phyloP scores from a whole-genome alignment of 2,888 invertebrate genomes.

The Agrotis ipsilon region DNA sequence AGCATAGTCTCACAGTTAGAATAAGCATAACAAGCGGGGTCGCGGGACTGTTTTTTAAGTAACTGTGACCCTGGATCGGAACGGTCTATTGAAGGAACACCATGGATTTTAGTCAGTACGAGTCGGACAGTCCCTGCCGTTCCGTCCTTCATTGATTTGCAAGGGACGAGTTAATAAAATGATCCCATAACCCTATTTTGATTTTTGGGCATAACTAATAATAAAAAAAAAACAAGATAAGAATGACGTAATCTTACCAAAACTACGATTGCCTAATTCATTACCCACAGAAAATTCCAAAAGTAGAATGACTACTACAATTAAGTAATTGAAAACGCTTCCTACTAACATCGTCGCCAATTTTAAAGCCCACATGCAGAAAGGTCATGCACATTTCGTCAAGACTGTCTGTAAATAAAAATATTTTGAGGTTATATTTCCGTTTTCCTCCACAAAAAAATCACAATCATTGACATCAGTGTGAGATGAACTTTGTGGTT shows the following conservation, averaged over 20 bases:
- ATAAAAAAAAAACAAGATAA: not conserved
- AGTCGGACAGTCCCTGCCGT: too few species aligned
- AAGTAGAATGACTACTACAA: not conserved
- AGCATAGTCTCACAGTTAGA: too few species aligned
- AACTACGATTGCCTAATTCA: constrained; percentile 2
- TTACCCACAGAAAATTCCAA: not conserved
- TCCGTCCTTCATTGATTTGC: too few species aligned
- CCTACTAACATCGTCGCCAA: not conserved
- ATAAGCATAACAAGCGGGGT: too few species aligned
- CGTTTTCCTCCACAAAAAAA: constrained; percentile 1
- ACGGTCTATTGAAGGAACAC: too few species aligned
- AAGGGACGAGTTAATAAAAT: not conserved
- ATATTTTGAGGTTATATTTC: too few species aligned
- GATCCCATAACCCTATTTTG: not conserved
- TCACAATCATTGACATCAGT: constrained; percentile 8
- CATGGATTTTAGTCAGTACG: too few species aligned
- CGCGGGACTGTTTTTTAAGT: too few species aligned
- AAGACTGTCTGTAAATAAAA: not conserved
- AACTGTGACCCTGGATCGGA: too few species aligned
- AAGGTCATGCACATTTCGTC: constrained; percentile 15
- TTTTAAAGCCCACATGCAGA: not conserved
- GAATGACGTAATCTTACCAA: not conserved
- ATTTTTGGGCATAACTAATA: too few species aligned
- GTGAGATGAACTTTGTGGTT: not conserved
- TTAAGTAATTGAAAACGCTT: not conserved